Evolutionary conservation across 2,888 invertebrate species (phyloP).

Genomic region (Chouioia cunea): DNA sequence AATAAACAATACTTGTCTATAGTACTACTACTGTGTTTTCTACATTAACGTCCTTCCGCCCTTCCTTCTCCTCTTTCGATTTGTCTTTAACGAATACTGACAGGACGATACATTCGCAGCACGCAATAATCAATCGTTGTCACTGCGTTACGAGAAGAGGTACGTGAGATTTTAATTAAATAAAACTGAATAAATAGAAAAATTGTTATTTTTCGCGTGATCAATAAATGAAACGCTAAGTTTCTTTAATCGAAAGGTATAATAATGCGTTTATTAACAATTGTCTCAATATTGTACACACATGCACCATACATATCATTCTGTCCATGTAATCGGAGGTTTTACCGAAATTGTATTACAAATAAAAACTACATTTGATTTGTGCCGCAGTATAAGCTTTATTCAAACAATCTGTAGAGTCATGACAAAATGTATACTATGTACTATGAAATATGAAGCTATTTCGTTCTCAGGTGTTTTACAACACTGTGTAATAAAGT

Average conservation of each 20-base stretch:
- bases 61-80: neutral
- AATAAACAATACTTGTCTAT: constrained; percentile 62
- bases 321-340: constrained; percentile 41
- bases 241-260: constrained; percentile 44
- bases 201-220: neutral
- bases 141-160: too few relatives aligned
- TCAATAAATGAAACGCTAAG: constrained; percentile 23
- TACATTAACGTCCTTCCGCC: constrained; percentile 14
- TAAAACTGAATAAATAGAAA: too few relatives aligned
- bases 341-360: constrained; percentile 21
- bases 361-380: constrained; percentile 47
- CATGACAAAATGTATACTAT: constrained; percentile 1
- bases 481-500: neutral
- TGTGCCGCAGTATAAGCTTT: constrained; percentile 43
- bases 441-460: too few relatives aligned
- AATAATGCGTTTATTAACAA: constrained; percentile 54
- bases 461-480: constrained; percentile 24
- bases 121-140: too few relatives aligned
- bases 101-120: too few relatives aligned
- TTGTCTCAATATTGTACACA: constrained; percentile 54
- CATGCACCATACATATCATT: constrained; percentile 49
- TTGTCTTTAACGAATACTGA: too few relatives aligned
- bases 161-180: too few relatives aligned
- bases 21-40: constrained; percentile 22
- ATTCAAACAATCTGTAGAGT: constrained; percentile 9